Base-by-base conservation (phyloP, 2,113 vertebrate genomes). In the Leptodactylus fuscus region DNA sequence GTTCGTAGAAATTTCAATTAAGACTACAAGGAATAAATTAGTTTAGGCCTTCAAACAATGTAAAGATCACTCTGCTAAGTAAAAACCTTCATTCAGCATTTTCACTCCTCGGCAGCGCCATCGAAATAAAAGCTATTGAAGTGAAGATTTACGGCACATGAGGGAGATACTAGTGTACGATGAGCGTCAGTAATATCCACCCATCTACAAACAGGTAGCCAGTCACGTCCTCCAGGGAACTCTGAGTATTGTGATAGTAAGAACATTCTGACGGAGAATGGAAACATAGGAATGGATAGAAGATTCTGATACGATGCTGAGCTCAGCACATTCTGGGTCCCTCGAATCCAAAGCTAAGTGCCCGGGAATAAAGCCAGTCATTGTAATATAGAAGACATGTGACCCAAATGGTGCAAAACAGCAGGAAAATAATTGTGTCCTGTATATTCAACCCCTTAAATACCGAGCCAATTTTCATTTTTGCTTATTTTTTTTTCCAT, bases 41-140 rank as follows among this genome's bases (percentile, higher is more conserved):
- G 27, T 22, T 32, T 34, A 20, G 29, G 8, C 0, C 24, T 48
- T 29, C 46, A 34, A 9, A 34, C 46, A 51, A 51, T 51, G 46
- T 16, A 9, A 53, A 4, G 16, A 49, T 32, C 12, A 18, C 22
- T 75, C 44, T 51, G 74, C 71, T 20, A 32, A 51, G 46, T 76
- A 76, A 34, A 34, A 76, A 46, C 16, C 46, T 22, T 20, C 27
- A 22, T 48, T 77, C 74, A 77, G 74, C 48, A 77, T 34, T 77
- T 73, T 55, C 44, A 34, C 34, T 60, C 51, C 76, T 12, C 22
- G 15, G 76, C 10, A 77, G 48, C 75, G 29, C 46, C 36, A 41
- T 5, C 9, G 5, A 15, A 24, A 79, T 27, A 79, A 79, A 60
- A 49, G 70, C 38, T 1, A 44, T 73, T 41, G 34, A 9, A 44